Evolutionary conservation across 2,888 invertebrate genomes (phyloP), one percentile per base, ranked within the genome.

Genomic region (Meiosimyza decipiens): DNA sequence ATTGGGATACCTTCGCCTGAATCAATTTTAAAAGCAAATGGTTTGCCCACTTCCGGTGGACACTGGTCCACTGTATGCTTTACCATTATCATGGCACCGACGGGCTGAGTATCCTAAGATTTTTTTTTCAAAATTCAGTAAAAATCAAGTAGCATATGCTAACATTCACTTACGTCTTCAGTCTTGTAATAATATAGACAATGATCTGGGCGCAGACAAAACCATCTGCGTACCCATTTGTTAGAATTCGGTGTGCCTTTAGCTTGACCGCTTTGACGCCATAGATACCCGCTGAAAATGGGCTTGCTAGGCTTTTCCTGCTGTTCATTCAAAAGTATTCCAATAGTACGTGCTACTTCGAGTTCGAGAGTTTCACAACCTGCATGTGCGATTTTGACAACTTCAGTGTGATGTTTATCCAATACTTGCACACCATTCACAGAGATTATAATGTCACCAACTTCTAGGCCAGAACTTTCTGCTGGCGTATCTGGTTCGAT

Each of bases 171-270:
- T 87, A 96, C 96, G 87, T 92, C 90, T 87, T 96, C 95, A 81
- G 94, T 94, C 89, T 97, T 97, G 88, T 97, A 98, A 88, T 95
- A 97, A 87, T 97, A 98, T 76, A 98, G 90, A 88, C 96, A 97
- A 88, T 96, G 95, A 88, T 98, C 97, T 70, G 93, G 91, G 81
- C 96, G 94, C 71, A 98, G 89, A 76, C 94, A 93, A 87, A 97
- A 97, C 95, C 95, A 98, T 77, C 98, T 89, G 71, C 94, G 89
- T 68, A 95, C 93, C 97, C 97, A 98, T 75, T 92, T 91, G 75
- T 84, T 84, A 0, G 88, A 85, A 2, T 90, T 90, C 6, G 88
- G 88, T 5, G 87, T 84, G 6, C 90, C 89, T 77, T 89, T 89
- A 47, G 90, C 89, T 76, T 89, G 89, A 0, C 90, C 89, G 12